Evolutionary conservation across 1,140 invertebrate species (phyloP).

Genomic region (Mactra quadrangularis): DNA sequence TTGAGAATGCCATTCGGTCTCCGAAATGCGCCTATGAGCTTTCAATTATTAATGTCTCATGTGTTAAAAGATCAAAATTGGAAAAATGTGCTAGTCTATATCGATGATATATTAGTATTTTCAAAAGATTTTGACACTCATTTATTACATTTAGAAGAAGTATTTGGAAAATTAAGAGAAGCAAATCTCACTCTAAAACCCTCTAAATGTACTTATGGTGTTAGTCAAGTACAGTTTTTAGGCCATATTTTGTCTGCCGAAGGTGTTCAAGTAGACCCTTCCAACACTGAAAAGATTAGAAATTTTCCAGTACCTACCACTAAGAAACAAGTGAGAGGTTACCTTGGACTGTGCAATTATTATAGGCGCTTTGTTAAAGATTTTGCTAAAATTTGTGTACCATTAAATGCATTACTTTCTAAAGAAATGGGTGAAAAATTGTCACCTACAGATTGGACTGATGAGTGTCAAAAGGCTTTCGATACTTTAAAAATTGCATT

Average conservation of each 20-base stretch:
- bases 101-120: slow-evolving; percentile 70
- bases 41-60: slow-evolving; percentile 57
- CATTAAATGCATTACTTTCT: slow-evolving; percentile 73
- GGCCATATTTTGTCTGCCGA: slow-evolving; percentile 61
- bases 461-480: slow-evolving; percentile 65
- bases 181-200: slow-evolving; percentile 60
- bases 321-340: slow-evolving; percentile 79
- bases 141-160: slow-evolving; percentile 57
- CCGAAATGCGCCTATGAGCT: slow-evolving; percentile 44
- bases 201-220: slow-evolving; percentile 59
- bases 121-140: slow-evolving; percentile 60
- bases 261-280: slow-evolving; percentile 49
- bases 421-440: slow-evolving; percentile 33
- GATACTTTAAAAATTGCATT: slow-evolving; percentile 67
- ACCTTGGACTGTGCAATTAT: slow-evolving; percentile 83
- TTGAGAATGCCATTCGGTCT: too few species aligned
- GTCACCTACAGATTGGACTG: slow-evolving; percentile 55
- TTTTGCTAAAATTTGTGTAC: slow-evolving; percentile 75
- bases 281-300: slow-evolving; percentile 48
- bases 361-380: slow-evolving; percentile 81
- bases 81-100: slow-evolving; percentile 59
- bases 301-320: slow-evolving; percentile 66
- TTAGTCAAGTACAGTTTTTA: slow-evolving; percentile 49
- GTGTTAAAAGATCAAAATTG: slow-evolving; percentile 41
- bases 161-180: slow-evolving; percentile 64